Percentiles rank a stretch among this genome's conserved stretches.
Evolutionary conservation across 2,888 invertebrate species (phyloP).

Genomic region (Caenorhabditis sp.): DNA sequence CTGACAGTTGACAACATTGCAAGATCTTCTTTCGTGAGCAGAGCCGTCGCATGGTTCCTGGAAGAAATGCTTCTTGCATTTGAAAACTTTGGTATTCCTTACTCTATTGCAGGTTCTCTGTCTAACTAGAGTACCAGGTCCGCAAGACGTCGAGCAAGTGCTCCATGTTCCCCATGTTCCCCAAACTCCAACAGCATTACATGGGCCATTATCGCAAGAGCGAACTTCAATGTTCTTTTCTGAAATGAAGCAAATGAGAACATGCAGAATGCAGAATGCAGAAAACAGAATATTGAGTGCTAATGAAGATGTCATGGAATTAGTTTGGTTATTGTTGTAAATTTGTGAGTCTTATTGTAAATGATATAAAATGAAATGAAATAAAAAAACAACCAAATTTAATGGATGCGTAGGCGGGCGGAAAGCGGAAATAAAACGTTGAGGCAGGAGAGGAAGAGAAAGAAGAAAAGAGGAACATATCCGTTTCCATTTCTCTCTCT

Average conservation of each 20-base stretch:
- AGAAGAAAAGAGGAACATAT: conserved; percentile 10
- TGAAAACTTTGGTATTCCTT: conserved; percentile 10
- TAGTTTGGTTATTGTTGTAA: not conserved
- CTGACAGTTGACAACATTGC: conserved; percentile 77
- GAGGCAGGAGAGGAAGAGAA: conserved; percentile 20
- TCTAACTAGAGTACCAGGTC: conserved; percentile 79
- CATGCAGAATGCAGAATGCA: not conserved
- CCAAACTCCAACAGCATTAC: conserved; percentile 77
- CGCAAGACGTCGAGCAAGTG: conserved; percentile 79
- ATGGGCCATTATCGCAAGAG: conserved; percentile 80
- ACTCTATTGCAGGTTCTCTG: conserved; percentile 77
- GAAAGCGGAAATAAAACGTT: conserved; percentile 26
- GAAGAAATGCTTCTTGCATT: not conserved
- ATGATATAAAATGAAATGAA: too few relatives aligned
- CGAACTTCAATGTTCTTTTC: conserved; percentile 82
- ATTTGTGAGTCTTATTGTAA: not conserved
- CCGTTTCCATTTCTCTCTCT: conserved; percentile 16
- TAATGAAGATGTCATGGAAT: not conserved
- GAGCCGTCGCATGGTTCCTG: conserved; percentile 82
- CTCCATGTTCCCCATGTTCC: conserved; percentile 78
- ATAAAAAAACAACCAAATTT: too few relatives aligned
- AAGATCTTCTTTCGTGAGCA: conserved; percentile 79
- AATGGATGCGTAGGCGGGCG: not conserved
- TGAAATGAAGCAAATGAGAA: conserved; percentile 47
- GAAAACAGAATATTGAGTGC: not conserved